Evolutionary conservation across 2,797 vertebrate genomes (phyloP).

Genomic region (Pygocentrus nattereri): DNA sequence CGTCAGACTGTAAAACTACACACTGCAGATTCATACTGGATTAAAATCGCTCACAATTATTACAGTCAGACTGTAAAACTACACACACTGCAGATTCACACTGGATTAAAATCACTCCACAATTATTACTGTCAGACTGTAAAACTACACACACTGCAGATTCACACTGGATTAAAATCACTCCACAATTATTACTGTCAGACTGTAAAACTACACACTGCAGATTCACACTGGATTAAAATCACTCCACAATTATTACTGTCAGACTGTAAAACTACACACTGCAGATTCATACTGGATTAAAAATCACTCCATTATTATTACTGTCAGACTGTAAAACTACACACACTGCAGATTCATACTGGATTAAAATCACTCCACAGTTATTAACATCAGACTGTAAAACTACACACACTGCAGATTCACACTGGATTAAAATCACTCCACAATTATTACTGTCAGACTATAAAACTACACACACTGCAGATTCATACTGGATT

Average conservation of each 20-base stretch:
- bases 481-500: constrained; percentile 1
- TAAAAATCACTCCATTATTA: not conserved
- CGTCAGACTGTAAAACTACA: not conserved
- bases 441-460: not conserved
- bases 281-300: not conserved
- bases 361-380: not conserved
- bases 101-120: not conserved
- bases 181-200: not conserved
- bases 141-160: not conserved
- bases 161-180: not conserved
- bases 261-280: not conserved
- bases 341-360: not conserved
- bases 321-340: not conserved
- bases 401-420: not conserved
- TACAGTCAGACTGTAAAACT: not conserved
- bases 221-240: not conserved
- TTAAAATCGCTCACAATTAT: not conserved
- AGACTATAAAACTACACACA: not conserved
- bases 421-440: not conserved
- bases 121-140: not conserved
- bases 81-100: not conserved
- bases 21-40: not conserved
- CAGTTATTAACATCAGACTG: not conserved
- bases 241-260: not conserved
- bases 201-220: not conserved